A percentile compares a stretch with the other conserved stretches of the same genome.
Evolutionary conservation across 2,113 vertebrate genomes (phyloP).

Genomic region (Caretta caretta): DNA sequence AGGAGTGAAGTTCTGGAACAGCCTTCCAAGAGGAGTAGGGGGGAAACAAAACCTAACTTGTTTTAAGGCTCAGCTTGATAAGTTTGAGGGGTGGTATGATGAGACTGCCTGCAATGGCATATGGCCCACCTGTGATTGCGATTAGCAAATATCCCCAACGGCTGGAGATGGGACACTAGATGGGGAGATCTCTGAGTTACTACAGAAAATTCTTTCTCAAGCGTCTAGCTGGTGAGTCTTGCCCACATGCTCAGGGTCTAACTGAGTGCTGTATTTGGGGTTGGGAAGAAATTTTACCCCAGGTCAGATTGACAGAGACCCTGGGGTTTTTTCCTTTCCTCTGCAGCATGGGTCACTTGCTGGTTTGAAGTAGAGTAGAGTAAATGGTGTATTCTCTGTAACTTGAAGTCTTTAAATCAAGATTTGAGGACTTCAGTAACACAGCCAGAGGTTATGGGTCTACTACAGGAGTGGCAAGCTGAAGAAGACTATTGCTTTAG

Average conservation of each 20-base stretch:
- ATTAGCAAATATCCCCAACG: neutral
- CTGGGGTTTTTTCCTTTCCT: no score
- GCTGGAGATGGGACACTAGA: neutral
- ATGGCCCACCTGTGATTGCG: neutral
- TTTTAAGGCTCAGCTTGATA: neutral
- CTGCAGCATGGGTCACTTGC: no score
- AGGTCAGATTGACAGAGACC: no score
- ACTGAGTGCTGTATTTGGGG: no score
- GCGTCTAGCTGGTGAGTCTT: no score
- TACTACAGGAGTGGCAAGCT: neutral
- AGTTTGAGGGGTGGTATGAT: neutral
- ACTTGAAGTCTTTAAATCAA: neutral
- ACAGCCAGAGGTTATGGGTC: neutral
- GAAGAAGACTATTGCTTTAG: neutral
- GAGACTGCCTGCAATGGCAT: neutral
- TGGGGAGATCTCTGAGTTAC: neutral
- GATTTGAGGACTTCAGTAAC: neutral
- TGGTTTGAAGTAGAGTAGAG: no score
- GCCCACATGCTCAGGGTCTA: no score
- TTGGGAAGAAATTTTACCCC: no score
- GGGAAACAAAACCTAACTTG: neutral
- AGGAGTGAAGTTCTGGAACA: neutral
- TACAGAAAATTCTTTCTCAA: no score
- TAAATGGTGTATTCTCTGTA: neutral
- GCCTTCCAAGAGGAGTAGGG: neutral